Evolutionary conservation across 2,888 invertebrate genomes (phyloP).

Genomic region (Acleris literana): DNA sequence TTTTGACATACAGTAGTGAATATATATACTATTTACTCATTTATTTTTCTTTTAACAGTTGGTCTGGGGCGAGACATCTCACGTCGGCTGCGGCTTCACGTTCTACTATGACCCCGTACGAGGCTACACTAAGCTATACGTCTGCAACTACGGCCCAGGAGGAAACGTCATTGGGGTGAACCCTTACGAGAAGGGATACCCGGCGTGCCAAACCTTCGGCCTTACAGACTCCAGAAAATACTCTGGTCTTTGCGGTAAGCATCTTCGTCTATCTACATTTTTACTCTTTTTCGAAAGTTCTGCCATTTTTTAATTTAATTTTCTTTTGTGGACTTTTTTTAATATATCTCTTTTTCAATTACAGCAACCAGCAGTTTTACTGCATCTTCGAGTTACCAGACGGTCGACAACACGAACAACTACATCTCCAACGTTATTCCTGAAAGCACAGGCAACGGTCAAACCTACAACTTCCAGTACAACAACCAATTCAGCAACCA

Average conservation of each 20-base stretch:
- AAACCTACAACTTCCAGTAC: slow-evolving; percentile 70
- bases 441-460: slow-evolving; percentile 76
- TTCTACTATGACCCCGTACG: slow-evolving; percentile 89
- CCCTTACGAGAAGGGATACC: slow-evolving; percentile 90
- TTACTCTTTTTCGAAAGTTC: too few relatives aligned
- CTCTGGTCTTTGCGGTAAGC: slow-evolving; percentile 90
- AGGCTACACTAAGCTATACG: slow-evolving; percentile 92
- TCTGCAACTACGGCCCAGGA: slow-evolving; percentile 93
- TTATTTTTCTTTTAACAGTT: slow-evolving; percentile 79
- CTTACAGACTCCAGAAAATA: slow-evolving; percentile 88
- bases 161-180: slow-evolving; percentile 90
- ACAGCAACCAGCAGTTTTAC: slow-evolving; percentile 71
- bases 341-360: slow-evolving; percentile 48
- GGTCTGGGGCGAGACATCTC: slow-evolving; percentile 93
- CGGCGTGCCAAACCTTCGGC: slow-evolving; percentile 88
- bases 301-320: not conserved
- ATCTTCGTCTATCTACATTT: slow-evolving; percentile 40
- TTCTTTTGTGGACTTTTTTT: slow-evolving; percentile 13
- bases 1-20: too few relatives aligned
- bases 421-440: slow-evolving; percentile 82
- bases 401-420: slow-evolving; percentile 71
- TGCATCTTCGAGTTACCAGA: slow-evolving; percentile 69
- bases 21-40: too few relatives aligned
- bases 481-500: slow-evolving; percentile 69
- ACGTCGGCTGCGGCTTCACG: slow-evolving; percentile 94